Evolutionary conservation across 2,113 vertebrate species (phyloP), one percentile per base, ranked within the genome.

Genomic region (Microcebus ravelobensis): DNA sequence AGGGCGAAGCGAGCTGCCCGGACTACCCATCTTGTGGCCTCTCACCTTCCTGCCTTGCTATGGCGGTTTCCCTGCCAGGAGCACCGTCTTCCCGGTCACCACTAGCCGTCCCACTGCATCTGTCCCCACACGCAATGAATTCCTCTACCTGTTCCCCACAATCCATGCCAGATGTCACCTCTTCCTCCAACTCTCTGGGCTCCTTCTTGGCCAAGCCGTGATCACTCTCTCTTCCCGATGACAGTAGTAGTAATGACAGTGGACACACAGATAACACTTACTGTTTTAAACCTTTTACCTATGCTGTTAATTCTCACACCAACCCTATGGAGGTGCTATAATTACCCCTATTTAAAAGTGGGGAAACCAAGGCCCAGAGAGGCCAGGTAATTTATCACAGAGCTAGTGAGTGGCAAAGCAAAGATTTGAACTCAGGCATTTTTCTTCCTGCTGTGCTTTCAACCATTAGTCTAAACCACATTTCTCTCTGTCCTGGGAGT

Each of bases 11-110:
- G 25, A 0, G 0, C 50, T 34, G 14, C 25, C 21, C 67, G 1
- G 0, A 13, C 17, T 17, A 0, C 3, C 0, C 17, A 2, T 36
- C 76, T 79, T 13, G 50, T 5, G 2, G 42, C 13, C 0, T 11
- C 61, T 68, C 57, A 68, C 65, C 92, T 76, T 8, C 59, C 65
- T 48, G 27, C 29, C 79, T 52, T 77, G 45, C 83, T 15, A 6
- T 57, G 39, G 70, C 39, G 8, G 3, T 57, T 63, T 65, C 27
- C 36, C 77, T 76, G 4, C 73, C 15, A 6, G 18, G 39, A 21
- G 23, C 14, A n/a, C 39, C 65, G 10, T 68, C 86, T 91, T 25
- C 50, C 8, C 39, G 12, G 36, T 87, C 42, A 11, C 70, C 34
- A 4, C 31, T 29, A 27, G 52, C 36, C 36, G 42, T 83, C 61